These are phyloP conservation scores for Parnassius orleans DNA, from an alignment of 2,888 invertebrate species.

Conservation along the genomic window DNA sequence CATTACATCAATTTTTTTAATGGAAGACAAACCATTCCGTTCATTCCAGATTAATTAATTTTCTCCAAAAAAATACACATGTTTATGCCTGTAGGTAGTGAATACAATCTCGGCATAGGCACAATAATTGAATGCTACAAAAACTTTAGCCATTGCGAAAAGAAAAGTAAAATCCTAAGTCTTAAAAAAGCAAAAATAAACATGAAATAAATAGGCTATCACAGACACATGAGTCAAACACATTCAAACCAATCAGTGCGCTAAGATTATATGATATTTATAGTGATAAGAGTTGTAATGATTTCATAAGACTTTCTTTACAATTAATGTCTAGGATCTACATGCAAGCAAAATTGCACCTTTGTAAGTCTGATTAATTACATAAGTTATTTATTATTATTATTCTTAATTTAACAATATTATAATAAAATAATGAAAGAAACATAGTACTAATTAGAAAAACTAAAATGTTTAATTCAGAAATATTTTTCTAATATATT, in stretches of 20 bases:
- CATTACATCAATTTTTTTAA: conserved; percentile 22
- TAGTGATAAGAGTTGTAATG: conserved; percentile 51
- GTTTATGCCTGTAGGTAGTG: neutral
- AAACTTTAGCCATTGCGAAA: conserved; percentile 66
- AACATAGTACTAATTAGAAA: too few species aligned
- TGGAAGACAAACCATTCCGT: conserved; percentile 35
- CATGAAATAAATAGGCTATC: conserved; percentile 73
- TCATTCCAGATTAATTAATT: conserved; percentile 19
- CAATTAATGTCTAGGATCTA: conserved; percentile 31
- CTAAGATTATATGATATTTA: conserved; percentile 43
- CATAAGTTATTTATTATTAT: too few species aligned
- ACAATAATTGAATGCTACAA: neutral
- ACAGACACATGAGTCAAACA: conserved; percentile 74
- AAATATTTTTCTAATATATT: too few species aligned
- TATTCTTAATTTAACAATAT: too few species aligned
- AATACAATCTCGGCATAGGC: neutral
- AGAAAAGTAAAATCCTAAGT: conserved; percentile 44
- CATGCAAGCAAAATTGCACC: conserved; percentile 34
- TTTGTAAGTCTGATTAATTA: too few species aligned
- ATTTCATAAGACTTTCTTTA: conserved; percentile 64
- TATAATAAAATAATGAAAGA: too few species aligned
- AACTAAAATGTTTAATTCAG: too few species aligned
- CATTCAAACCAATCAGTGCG: conserved; percentile 64
- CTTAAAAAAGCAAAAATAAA: conserved; percentile 44
- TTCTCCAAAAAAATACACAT: conserved; percentile 17